phyloP scores from a whole-genome alignment of 2,888 invertebrate genomes.

The Brenthis hecate region DNA sequence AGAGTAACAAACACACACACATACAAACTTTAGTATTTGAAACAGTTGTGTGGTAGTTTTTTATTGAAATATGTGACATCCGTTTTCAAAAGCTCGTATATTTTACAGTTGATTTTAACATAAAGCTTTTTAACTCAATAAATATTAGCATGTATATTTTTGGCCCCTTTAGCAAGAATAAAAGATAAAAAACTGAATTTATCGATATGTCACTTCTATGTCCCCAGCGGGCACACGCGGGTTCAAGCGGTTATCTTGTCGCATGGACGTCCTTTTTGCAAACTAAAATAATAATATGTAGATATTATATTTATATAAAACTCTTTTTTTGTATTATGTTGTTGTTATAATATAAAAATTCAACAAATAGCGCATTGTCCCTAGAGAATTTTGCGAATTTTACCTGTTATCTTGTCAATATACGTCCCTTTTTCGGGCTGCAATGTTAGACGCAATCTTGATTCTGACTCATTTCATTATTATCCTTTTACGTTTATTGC shows the following conservation, averaged over 20 bases:
- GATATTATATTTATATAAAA: not conserved
- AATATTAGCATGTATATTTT: conserved; percentile 15
- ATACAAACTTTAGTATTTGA: too few species aligned
- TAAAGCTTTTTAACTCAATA: conserved; percentile 1
- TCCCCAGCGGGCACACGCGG: conserved; percentile 46
- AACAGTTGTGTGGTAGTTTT: too few species aligned
- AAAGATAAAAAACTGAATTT: conserved; percentile 28
- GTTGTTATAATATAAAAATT: not conserved
- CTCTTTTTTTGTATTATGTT: too few species aligned
- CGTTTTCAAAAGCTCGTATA: too few species aligned
- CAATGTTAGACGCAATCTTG: conserved; percentile 39
- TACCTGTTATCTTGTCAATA: conserved; percentile 46
- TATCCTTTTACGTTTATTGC: conserved; percentile 30
- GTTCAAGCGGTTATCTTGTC: conserved; percentile 50
- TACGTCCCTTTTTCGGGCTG: conserved; percentile 39
- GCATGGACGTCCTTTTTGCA: conserved; percentile 38
- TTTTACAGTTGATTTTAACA: not conserved
- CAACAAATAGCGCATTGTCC: conserved; percentile 3
- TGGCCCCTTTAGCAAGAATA: conserved; percentile 6
- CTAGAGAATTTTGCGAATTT: conserved; percentile 45
- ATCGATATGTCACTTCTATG: conserved; percentile 28
- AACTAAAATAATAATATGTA: conserved; percentile 34
- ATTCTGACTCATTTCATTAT: conserved; percentile 32
- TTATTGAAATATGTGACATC: too few species aligned
- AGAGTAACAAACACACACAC: too few species aligned